Conservation (phyloP, 1,140 invertebrate genomes). For the Saccostrea cuccullata region DNA sequence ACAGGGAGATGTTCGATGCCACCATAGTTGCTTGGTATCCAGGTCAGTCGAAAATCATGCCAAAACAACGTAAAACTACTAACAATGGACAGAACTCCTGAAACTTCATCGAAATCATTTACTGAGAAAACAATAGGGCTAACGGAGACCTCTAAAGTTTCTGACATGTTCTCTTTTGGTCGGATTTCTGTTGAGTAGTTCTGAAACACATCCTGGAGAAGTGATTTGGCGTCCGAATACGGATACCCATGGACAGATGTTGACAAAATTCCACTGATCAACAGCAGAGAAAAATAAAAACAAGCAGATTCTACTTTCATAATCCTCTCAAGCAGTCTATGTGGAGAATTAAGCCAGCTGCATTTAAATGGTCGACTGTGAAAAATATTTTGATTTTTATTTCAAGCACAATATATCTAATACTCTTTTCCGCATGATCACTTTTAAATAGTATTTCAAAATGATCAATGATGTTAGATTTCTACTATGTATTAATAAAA, state of each 20-base stretch:
- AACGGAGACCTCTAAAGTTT: background rate
- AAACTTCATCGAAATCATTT: constrained; percentile 38
- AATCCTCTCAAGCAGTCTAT: background rate
- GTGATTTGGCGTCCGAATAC: background rate
- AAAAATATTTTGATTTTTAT: too few species aligned
- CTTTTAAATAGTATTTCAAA: too few species aligned
- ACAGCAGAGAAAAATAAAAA: background rate
- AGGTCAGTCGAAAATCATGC: constrained; percentile 36
- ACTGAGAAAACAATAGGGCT: background rate
- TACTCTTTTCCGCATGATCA: too few species aligned
- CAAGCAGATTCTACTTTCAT: background rate
- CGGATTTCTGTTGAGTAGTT: constrained; percentile 9
- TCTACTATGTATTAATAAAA: too few species aligned
- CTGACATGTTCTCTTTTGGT: background rate
- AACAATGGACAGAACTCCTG: background rate
- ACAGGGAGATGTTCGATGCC: background rate
- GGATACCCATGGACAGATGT: background rate
- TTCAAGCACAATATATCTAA: too few species aligned
- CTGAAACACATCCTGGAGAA: background rate
- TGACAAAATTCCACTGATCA: background rate
- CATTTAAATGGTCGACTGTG: too few species aligned
- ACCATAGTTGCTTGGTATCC: constrained; percentile 31
- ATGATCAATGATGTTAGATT: too few species aligned
- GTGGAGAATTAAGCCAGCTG: background rate
- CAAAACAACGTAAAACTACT: background rate